Conservation (phyloP, 2,888 invertebrate species). For the Pseudococcus viburni region DNA sequence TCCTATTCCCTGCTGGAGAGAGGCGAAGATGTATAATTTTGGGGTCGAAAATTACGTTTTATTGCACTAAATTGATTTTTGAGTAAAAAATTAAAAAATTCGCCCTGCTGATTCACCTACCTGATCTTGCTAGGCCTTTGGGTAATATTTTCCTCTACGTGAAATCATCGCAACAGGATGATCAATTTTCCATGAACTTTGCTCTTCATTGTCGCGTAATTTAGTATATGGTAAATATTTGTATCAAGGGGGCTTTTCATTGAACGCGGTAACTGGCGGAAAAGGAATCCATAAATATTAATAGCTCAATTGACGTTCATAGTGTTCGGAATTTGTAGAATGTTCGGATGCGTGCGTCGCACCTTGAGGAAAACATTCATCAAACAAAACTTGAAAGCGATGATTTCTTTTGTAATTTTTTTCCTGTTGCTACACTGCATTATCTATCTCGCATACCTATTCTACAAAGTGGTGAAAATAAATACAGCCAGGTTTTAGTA, state of each 20-base stretch:
- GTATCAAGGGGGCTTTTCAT: background rate
- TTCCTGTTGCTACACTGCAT: background rate
- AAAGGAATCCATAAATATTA: background rate
- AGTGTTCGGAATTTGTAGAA: background rate
- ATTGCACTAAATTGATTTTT: no score
- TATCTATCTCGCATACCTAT: background rate
- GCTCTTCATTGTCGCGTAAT: no score
- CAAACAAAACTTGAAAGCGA: background rate
- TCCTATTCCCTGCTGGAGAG: no score
- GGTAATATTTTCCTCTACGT: no score
- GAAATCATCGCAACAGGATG: no score
- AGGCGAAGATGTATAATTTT: no score
- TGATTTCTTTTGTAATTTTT: background rate
- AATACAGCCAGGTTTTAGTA: background rate
- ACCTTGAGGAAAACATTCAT: background rate
- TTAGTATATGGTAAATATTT: background rate
- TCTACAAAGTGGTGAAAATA: background rate
- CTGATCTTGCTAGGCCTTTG: no score
- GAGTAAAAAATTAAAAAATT: no score
- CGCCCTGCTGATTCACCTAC: no score
- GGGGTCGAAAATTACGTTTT: no score
- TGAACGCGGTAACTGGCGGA: background rate
- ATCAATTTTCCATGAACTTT: no score
- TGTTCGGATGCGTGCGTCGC: background rate
- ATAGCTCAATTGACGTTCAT: background rate